phyloP scores from a whole-genome alignment of 2,888 invertebrate genomes.

The Sturmia bella region DNA sequence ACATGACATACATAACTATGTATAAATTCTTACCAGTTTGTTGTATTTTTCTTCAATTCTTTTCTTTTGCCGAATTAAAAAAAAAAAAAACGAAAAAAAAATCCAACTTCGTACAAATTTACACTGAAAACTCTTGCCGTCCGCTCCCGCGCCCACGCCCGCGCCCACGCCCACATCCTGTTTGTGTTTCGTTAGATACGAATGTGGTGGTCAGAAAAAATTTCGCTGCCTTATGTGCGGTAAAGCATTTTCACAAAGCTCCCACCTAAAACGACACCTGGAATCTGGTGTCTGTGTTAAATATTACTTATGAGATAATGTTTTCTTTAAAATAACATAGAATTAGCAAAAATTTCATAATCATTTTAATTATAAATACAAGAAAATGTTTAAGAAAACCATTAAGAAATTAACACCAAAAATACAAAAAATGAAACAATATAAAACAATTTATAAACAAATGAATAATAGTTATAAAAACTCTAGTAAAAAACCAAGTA shows the following conservation, averaged over 20 bases:
- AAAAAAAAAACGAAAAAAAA: constrained; percentile 24
- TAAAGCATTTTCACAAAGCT: constrained; percentile 87
- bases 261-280: constrained; percentile 85
- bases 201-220: constrained; percentile 87
- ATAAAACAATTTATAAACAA: constrained; percentile 61
- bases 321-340: constrained; percentile 82
- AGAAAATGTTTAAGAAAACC: constrained; percentile 50
- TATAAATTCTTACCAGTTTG: constrained; percentile 39
- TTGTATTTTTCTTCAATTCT: constrained; percentile 44
- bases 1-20: background rate
- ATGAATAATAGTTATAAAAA: constrained; percentile 37
- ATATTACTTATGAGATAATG: constrained; percentile 83
- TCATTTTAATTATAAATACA: constrained; percentile 45
- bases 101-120: background rate
- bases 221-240: constrained; percentile 86
- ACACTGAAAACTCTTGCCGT: background rate
- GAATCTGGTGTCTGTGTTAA: constrained; percentile 82
- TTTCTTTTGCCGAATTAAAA: constrained; percentile 26
- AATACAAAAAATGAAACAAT: constrained; percentile 66
- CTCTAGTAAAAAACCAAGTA: constrained; percentile 55
- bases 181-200: constrained; percentile 83
- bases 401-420: constrained; percentile 69
- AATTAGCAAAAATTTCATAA: constrained; percentile 76
- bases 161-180: too few relatives aligned
- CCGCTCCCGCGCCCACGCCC: background rate